phyloP scores from a whole-genome alignment of 2,113 vertebrate genomes.

The Phycodurus eques region DNA sequence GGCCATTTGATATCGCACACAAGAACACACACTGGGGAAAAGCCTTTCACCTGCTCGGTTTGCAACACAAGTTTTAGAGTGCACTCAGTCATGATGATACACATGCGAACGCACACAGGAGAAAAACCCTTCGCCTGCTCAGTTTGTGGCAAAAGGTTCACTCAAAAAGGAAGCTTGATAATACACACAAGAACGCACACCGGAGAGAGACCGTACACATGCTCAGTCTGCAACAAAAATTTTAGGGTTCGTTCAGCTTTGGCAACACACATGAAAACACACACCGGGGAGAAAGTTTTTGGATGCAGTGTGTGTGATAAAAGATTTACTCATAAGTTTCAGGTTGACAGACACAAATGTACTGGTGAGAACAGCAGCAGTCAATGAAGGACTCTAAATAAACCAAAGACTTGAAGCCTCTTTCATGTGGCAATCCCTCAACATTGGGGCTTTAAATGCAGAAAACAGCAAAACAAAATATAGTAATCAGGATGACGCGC shows the following conservation, averaged over 20 bases:
- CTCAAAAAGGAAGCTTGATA: neutral
- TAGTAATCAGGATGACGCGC: too few relatives aligned
- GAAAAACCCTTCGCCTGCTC: neutral
- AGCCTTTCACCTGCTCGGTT: neutral
- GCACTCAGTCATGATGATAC: neutral
- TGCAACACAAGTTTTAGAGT: neutral
- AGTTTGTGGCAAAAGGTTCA: neutral
- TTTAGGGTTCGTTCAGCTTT: neutral
- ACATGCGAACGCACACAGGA: neutral
- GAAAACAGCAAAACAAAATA: too few relatives aligned
- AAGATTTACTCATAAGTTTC: constrained; percentile 1
- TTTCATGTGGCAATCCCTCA: neutral
- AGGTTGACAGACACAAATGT: neutral
- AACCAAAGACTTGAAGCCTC: neutral
- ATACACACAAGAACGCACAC: neutral
- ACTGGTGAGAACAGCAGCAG: neutral
- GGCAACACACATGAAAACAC: neutral
- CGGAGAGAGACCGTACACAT: neutral
- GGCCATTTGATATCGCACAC: neutral
- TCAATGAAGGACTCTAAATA: neutral
- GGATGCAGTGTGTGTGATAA: neutral
- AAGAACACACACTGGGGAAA: neutral
- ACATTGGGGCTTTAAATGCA: too few relatives aligned
- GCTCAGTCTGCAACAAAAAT: neutral
- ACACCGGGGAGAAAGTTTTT: neutral